Evolutionary conservation across 2,797 vertebrate species (phyloP).

Genomic region (Melanotaenia nigrans): DNA sequence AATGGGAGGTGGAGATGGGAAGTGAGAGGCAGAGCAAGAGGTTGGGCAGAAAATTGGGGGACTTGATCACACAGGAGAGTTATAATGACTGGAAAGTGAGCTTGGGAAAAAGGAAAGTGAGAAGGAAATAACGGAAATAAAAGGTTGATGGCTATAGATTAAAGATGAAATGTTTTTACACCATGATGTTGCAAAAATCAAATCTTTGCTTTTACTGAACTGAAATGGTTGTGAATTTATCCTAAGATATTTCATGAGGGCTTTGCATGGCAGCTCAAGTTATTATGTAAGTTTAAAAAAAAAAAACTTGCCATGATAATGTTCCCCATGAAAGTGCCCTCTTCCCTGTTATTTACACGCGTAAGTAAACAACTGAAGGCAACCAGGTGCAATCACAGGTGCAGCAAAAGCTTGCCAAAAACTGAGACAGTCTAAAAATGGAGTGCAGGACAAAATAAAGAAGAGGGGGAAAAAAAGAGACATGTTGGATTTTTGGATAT

Average conservation of each 20-base stretch:
- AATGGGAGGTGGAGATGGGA: slow-evolving; percentile 47
- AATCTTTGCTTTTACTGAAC: neutral
- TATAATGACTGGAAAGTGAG: slow-evolving; percentile 45
- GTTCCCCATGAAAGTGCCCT: neutral
- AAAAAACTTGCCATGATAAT: neutral
- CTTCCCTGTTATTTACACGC: slow-evolving; percentile 4
- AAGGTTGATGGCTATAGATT: slow-evolving; percentile 5
- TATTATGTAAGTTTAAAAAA: neutral
- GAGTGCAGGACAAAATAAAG: neutral
- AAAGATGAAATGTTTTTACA: neutral
- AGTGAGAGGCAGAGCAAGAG: slow-evolving; percentile 45
- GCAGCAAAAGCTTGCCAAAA: too few species aligned
- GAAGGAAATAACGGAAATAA: slow-evolving; percentile 34
- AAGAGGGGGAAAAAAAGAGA: neutral
- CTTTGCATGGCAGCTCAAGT: neutral
- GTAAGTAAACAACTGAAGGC: slow-evolving; percentile 14
- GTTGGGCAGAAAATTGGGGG: slow-evolving; percentile 47
- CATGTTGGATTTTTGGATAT: too few species aligned
- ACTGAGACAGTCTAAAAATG: neutral
- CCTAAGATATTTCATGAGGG: neutral
- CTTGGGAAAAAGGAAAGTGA: slow-evolving; percentile 15
- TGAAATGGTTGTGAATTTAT: neutral
- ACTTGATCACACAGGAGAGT: slow-evolving; percentile 51
- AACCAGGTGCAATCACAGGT: neutral
- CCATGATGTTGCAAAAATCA: neutral